These are phyloP conservation scores for Notolabrus celidotus DNA, from an alignment of 2,797 vertebrate genomes.

Conservation along the genomic window DNA sequence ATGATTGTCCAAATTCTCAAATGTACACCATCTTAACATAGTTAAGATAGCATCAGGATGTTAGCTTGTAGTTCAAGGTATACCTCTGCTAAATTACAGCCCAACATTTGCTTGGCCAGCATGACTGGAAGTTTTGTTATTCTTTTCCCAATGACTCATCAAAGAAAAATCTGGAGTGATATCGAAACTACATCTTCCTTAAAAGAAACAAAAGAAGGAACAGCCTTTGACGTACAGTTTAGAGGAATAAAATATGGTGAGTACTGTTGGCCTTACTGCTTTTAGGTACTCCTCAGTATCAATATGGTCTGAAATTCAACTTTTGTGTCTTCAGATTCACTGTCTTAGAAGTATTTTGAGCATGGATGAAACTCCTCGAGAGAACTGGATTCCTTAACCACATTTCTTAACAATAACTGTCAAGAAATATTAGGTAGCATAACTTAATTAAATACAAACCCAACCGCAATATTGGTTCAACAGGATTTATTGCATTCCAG, in stretches of 20 bases:
- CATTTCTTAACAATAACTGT: no score
- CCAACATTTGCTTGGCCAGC: background rate
- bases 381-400: background rate
- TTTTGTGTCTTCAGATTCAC: no score
- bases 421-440: constrained; percentile 25
- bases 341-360: no score
- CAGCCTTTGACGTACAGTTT: background rate
- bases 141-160: background rate
- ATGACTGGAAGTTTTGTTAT: background rate
- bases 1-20: no score
- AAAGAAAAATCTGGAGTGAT: background rate
- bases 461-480: constrained; percentile 38
- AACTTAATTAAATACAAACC: constrained; percentile 48
- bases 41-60: no score
- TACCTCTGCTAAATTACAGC: background rate
- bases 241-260: no score
- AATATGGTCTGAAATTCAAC: no score
- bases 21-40: no score
- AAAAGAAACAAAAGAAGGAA: background rate
- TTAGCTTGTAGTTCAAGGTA: constrained; percentile 1
- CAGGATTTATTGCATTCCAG: constrained; percentile 70
- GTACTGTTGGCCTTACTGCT: no score
- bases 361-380: no score
- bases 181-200: no score
- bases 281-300: no score